phyloP scores from a whole-genome alignment of 2,113 vertebrate species.

The Scortum barcoo region DNA sequence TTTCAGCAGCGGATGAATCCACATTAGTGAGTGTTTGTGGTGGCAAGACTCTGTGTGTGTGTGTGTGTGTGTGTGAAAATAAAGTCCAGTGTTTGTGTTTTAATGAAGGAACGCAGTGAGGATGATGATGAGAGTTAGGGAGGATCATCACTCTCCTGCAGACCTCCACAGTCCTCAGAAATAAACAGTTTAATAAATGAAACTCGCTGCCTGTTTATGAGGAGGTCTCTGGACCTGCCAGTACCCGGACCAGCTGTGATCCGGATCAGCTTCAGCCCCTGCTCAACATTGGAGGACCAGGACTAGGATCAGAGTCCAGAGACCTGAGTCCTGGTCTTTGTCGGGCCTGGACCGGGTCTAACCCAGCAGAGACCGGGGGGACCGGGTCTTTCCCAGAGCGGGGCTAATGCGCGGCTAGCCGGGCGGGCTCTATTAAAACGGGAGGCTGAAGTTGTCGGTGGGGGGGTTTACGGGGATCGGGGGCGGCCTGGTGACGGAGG shows the following conservation, averaged over 20 bases:
- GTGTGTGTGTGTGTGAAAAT: background rate
- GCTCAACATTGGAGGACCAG: too few species aligned
- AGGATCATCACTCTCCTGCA: too few species aligned
- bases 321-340: too few species aligned
- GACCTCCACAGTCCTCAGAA: too few species aligned
- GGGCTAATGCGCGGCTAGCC: constrained; percentile 63
- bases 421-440: constrained; percentile 14
- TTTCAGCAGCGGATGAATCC: too few species aligned
- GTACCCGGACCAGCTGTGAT: background rate
- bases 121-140: background rate
- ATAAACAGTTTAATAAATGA: too few species aligned
- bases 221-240: background rate
- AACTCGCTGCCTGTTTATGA: too few species aligned
- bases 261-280: too few species aligned
- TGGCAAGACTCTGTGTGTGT: too few species aligned
- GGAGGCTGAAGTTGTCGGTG: background rate
- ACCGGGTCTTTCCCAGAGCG: constrained; percentile 30
- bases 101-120: background rate
- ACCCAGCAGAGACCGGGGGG: background rate
- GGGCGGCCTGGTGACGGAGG: background rate
- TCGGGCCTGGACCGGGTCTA: background rate
- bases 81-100: background rate
- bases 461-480: too few species aligned
- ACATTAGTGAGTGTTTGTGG: too few species aligned
- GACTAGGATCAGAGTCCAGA: too few species aligned